Evolutionary conservation across 2,113 vertebrate species (phyloP).

Genomic region (Corynorhinus townsendii): DNA sequence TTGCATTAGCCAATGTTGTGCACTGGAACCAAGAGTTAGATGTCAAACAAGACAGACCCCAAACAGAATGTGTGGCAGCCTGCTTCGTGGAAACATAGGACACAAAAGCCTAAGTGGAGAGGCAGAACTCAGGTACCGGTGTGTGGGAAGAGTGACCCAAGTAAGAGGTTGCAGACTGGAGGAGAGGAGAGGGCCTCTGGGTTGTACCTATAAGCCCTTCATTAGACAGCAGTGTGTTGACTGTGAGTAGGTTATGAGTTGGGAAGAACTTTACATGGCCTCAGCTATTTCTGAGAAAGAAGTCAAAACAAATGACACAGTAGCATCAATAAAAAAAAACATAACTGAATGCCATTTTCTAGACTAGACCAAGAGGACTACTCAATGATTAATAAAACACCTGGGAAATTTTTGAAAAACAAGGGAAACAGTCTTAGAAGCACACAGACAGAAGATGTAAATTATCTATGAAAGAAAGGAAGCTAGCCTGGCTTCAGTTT

Average conservation of each 20-base stretch:
- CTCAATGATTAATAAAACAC: neutral
- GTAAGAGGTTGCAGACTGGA: neutral
- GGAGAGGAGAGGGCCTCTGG: no score
- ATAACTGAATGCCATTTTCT: neutral
- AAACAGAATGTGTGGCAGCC: neutral
- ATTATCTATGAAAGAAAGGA: neutral
- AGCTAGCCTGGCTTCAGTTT: neutral
- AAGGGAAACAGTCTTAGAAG: neutral
- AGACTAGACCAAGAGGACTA: neutral
- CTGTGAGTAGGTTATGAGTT: neutral
- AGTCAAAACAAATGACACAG: neutral
- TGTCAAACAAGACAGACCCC: neutral
- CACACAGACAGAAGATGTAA: neutral
- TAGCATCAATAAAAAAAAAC: neutral
- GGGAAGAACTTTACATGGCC: neutral
- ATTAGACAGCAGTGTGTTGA: neutral
- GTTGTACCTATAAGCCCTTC: accelerated
- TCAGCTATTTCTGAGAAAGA: neutral
- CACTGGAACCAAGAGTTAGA: neutral
- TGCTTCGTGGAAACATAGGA: neutral
- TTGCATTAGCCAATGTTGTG: neutral
- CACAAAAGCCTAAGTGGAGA: neutral
- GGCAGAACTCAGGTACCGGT: neutral
- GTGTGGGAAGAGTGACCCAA: neutral
- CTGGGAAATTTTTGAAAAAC: neutral